Base-by-base conservation (phyloP, 2,113 vertebrate genomes). In the Hypomesus transpacificus region DNA sequence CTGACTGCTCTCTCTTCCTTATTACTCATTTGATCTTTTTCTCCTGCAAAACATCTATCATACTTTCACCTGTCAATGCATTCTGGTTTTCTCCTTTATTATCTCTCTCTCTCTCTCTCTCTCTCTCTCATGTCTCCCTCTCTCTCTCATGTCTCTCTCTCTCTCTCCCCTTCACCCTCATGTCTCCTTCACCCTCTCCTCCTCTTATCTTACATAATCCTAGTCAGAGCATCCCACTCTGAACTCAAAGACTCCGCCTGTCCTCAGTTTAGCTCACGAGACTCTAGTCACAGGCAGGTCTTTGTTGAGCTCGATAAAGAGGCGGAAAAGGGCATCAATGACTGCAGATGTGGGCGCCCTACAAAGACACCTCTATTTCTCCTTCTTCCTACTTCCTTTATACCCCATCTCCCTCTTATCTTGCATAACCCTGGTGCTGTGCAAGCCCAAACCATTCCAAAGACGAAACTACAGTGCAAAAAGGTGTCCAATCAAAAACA, bases 311-410 rank as follows among this genome's bases (percentile, higher is more conserved):
- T 69, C 60, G 84, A 84, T 63, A 84, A 85, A 84, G 82, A 83
- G 83, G 82, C 81, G 80, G 87, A 87, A 89, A 88, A 88, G 73
- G 70, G 83, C 71, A 82, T 86, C 78, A 83, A 71, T 86, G 85
- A 76, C 88, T 86, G 87, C 89, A 87, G 88, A 89, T 90, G 89
- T 82, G 80, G 75, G 77, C 67, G 70, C 57, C 57, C 24, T n/a
- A 90, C 89, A 90, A 89, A 89, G 86, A 59, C 56, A 22, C 7
- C 74, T 77, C 83, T 89, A 82, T 88, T 69, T 75, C 70, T 11
- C 61, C 80, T 59, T 77, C 65, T 80, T 86, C 53, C 62, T 78
- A 80, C 50, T 24, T 72, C 81, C 79, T 75, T 62, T 66, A 46
- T 74, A 60, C 31, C 7, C 3, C 26, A 4, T 50, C 63, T 14